Conservation (phyloP, 2,113 vertebrate species). For the Ciconia boyciana region DNA sequence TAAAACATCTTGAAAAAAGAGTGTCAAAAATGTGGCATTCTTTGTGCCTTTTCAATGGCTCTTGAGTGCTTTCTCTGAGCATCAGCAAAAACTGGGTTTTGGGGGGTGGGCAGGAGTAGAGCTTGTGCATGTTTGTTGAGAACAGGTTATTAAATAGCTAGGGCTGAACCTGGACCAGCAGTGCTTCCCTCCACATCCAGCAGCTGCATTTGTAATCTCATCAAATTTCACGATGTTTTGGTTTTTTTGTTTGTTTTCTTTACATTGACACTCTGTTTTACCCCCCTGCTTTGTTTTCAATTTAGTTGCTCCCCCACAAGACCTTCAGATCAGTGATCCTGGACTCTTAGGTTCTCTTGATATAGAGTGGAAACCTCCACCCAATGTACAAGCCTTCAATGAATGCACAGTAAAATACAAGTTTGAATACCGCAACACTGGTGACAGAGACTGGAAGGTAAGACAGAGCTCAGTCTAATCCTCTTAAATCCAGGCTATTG, state of each 20-base stretch:
- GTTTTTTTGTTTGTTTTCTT: not conserved
- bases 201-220: not conserved
- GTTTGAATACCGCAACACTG: constrained; percentile 74
- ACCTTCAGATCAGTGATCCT: constrained; percentile 78
- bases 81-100: fast-evolving
- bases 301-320: constrained; percentile 80
- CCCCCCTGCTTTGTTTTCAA: not conserved
- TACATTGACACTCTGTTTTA: not conserved
- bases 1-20: not conserved
- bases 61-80: not conserved
- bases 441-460: constrained; percentile 79
- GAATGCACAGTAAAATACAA: constrained; percentile 76
- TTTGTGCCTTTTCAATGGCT: not conserved
- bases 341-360: constrained; percentile 81
- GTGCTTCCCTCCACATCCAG: not conserved
- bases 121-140: not conserved
- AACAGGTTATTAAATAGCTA: no score
- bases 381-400: constrained; percentile 5
- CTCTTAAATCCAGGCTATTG: not conserved
- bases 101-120: not conserved
- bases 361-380: constrained; percentile 79
- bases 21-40: not conserved
- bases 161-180: not conserved
- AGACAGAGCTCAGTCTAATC: not conserved
- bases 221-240: fast-evolving